These are phyloP conservation scores for Zygothrica quintamaculata DNA, from an alignment of 2,888 invertebrate genomes.

Conservation along the genomic window DNA sequence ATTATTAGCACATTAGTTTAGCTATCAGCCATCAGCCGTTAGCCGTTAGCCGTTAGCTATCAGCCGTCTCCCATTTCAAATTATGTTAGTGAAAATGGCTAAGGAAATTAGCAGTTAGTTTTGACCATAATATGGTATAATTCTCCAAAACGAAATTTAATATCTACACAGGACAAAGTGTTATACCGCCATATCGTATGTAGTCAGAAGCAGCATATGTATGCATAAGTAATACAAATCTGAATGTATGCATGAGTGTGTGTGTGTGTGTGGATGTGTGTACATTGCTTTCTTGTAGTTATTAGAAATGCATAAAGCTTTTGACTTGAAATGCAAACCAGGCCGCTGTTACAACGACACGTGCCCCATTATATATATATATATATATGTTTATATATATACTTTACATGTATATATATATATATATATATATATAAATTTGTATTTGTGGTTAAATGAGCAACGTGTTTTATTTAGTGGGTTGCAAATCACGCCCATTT, in stretches of 20 bases:
- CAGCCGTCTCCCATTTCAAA: constrained; percentile 1
- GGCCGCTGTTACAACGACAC: constrained; percentile 33
- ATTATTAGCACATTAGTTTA: constrained; percentile 62
- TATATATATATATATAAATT: not conserved
- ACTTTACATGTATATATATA: not conserved
- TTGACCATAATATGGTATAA: constrained; percentile 27
- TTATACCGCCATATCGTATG: constrained; percentile 55
- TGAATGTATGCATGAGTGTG: constrained; percentile 1
- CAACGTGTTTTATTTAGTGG: not conserved
- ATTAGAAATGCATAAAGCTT: constrained; percentile 58
- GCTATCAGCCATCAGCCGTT: constrained; percentile 19
- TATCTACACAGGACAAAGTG: constrained; percentile 51
- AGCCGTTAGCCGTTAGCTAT: no score
- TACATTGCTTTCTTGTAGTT: not conserved
- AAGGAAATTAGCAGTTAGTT: constrained; percentile 60
- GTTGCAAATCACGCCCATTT: constrained; percentile 11
- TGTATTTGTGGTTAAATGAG: constrained; percentile 3
- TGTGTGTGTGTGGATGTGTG: not conserved
- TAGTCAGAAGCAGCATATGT: not conserved
- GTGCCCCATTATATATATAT: constrained; percentile 32
- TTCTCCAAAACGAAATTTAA: constrained; percentile 54
- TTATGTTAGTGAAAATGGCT: constrained; percentile 20
- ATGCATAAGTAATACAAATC: not conserved
- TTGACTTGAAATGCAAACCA: constrained; percentile 45
- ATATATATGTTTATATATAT: no score